phyloP scores from a whole-genome alignment of 2,113 vertebrate species.

The Fulmarus glacialis region DNA sequence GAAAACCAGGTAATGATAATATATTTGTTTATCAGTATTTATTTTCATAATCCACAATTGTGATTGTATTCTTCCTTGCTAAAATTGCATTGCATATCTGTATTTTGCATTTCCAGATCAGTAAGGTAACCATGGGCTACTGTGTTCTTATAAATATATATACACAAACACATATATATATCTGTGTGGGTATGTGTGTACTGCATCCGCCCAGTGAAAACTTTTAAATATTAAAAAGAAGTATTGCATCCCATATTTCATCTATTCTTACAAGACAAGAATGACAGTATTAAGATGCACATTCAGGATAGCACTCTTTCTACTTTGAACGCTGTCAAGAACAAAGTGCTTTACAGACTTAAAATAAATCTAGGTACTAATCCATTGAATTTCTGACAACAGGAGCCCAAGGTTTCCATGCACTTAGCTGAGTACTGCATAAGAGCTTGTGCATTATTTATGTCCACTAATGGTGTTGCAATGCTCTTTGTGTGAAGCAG shows the following conservation, averaged over 20 bases:
- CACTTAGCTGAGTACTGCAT: conserved; percentile 97
- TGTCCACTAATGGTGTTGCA: conserved; percentile 96
- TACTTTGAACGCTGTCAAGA: conserved; percentile 90
- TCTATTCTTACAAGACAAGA: conserved; percentile 87
- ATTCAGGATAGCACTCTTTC: conserved; percentile 87
- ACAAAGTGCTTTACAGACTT: conserved; percentile 92
- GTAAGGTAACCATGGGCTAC: conserved; percentile 53
- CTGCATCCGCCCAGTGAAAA: conserved; percentile 75
- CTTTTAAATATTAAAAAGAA: conserved; percentile 86
- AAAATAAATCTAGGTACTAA: conserved; percentile 98
- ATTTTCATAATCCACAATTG: conserved; percentile 12
- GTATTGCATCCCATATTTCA: conserved; percentile 85
- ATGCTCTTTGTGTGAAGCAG: conserved; percentile 90
- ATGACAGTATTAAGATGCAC: conserved; percentile 91
- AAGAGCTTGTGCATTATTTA: conserved; percentile 98
- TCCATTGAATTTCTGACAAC: conserved; percentile 98
- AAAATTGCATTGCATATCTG: neutral
- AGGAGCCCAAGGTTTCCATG: conserved; percentile 95
- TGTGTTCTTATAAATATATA: conserved; percentile 11
- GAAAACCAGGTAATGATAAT: neutral
- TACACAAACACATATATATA: neutral
- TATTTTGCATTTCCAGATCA: conserved; percentile 66
- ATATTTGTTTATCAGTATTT: neutral
- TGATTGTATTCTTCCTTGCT: neutral
- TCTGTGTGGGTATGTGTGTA: neutral